Evolutionary conservation across 2,113 vertebrate genomes (phyloP).

Genomic region (Otus sunia): DNA sequence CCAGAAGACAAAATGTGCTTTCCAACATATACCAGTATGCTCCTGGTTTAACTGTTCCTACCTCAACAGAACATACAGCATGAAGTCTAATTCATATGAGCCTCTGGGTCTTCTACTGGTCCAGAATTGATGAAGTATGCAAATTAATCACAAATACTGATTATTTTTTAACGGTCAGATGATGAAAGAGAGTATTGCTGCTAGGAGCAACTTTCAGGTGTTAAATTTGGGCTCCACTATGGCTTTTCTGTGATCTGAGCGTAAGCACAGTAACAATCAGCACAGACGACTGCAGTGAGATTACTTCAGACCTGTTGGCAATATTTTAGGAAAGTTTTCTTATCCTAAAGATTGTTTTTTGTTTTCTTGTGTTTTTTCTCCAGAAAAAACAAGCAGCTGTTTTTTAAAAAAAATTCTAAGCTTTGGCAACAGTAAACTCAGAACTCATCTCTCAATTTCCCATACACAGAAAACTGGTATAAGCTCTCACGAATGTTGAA

Average conservation of each 20-base stretch:
- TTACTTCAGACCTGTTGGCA: not conserved
- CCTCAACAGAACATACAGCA: not conserved
- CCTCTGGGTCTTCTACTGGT: not conserved
- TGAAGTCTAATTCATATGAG: not conserved
- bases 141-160: not conserved
- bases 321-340: not conserved
- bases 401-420: not conserved
- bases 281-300: not conserved
- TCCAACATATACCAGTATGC: not conserved
- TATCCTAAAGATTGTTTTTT: not conserved
- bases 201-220: not conserved
- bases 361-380: fast-evolving
- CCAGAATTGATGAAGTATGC: not conserved
- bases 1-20: not conserved
- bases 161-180: not conserved
- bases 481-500: not conserved
- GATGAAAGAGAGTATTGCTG: not conserved
- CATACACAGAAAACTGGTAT: not conserved
- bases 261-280: not conserved
- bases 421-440: not conserved
- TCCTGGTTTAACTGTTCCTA: not conserved
- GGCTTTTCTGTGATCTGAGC: not conserved
- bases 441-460: not conserved
- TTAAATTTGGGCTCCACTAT: not conserved
- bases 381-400: not conserved